Percentiles rank a stretch among this genome's conserved stretches.
These are phyloP conservation scores for Lasioglossum pauxillum DNA, from an alignment of 2,888 invertebrate genomes.

Conservation along the genomic window DNA sequence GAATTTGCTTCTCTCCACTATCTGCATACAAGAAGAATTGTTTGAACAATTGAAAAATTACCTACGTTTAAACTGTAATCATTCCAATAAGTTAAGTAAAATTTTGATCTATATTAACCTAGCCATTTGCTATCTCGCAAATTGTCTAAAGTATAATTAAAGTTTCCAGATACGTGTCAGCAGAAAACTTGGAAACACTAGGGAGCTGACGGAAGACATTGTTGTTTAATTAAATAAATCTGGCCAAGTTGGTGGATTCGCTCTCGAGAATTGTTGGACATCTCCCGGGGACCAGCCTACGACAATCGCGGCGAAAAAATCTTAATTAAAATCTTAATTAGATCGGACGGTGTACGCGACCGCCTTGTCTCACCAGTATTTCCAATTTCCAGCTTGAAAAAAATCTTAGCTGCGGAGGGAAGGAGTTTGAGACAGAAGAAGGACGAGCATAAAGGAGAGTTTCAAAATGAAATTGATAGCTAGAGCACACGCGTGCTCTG, in stretches of 20 bases:
- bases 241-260: neutral
- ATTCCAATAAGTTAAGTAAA: too few relatives aligned
- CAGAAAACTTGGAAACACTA: neutral
- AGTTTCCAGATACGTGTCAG: neutral
- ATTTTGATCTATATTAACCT: too few relatives aligned
- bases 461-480: constrained; percentile 51
- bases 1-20: neutral
- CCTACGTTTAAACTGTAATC: neutral
- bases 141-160: neutral
- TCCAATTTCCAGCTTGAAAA: constrained; percentile 3
- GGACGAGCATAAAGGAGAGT: constrained; percentile 18
- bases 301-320: constrained; percentile 31
- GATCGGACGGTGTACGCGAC: neutral
- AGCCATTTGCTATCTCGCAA: too few relatives aligned
- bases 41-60: neutral
- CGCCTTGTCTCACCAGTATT: constrained; percentile 2
- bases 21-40: neutral
- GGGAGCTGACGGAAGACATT: neutral
- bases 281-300: neutral
- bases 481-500: neutral
- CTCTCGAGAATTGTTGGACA: neutral
- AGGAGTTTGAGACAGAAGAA: neutral
- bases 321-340: constrained; percentile 69
- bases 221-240: constrained; percentile 11
- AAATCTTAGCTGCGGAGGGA: neutral